Conservation (phyloP, 2,797 vertebrate species). For the Kryptopterus vitreolus region DNA sequence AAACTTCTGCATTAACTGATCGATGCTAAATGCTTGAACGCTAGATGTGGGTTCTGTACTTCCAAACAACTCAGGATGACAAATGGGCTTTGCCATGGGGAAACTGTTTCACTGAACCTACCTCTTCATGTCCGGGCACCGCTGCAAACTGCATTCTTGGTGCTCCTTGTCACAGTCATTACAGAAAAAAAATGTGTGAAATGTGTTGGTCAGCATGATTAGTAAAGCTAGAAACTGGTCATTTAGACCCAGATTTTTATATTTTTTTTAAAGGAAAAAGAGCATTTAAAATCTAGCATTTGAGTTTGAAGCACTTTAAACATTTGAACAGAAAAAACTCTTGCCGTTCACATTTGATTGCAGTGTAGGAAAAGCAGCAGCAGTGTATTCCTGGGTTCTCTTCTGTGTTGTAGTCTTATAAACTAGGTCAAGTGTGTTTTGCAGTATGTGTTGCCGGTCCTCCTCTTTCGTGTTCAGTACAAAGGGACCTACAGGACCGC, state of each 20-base stretch:
- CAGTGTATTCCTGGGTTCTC: not conserved
- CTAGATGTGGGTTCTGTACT: slow-evolving; percentile 64
- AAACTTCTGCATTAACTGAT: slow-evolving; percentile 63
- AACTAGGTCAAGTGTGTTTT: slow-evolving; percentile 40
- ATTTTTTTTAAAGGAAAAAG: too few relatives aligned
- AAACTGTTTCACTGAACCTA: slow-evolving; percentile 50
- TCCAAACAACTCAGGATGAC: slow-evolving; percentile 73
- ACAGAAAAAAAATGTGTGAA: slow-evolving; percentile 7
- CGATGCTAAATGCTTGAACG: slow-evolving; percentile 57
- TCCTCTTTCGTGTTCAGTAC: slow-evolving; percentile 3
- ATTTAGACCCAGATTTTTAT: not conserved
- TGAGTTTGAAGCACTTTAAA: not conserved
- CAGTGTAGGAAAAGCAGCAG: not conserved
- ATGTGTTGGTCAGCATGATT: not conserved
- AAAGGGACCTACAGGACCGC: slow-evolving; percentile 44
- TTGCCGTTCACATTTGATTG: slow-evolving; percentile 1
- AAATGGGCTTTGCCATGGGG: slow-evolving; percentile 63
- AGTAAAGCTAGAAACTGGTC: slow-evolving; percentile 6
- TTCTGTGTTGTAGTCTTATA: slow-evolving; percentile 1
- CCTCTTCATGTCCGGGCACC: slow-evolving; percentile 46
- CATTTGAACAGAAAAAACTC: not conserved
- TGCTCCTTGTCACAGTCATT: not conserved
- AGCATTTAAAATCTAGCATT: too few relatives aligned
- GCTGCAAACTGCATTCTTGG: slow-evolving; percentile 2
- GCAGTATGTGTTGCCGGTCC: not conserved